These are phyloP conservation scores for Chrysocyon brachyurus DNA, from an alignment of 2,797 vertebrate species.

Conservation along the genomic window DNA sequence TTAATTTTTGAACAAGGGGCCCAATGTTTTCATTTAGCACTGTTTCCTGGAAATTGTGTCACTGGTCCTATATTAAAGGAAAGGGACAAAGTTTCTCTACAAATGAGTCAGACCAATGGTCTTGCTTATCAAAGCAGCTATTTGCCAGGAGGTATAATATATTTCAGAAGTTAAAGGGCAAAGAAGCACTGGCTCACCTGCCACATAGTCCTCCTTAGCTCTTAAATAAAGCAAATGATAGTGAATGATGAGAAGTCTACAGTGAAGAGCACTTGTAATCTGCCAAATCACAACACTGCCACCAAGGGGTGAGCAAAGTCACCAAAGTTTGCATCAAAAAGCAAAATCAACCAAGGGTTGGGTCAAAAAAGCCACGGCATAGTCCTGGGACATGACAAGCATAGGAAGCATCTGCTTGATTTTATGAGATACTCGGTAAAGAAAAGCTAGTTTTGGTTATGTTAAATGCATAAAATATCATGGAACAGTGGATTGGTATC, in stretches of 20 bases:
- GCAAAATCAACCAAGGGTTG: background rate
- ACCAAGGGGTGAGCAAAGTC: background rate
- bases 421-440: background rate
- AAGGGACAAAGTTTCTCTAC: background rate
- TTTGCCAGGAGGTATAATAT: conserved; percentile 30
- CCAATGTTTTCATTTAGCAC: background rate
- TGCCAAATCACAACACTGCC: background rate
- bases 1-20: background rate
- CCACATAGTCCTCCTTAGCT: background rate
- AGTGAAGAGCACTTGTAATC: background rate
- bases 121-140: conserved; percentile 33
- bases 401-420: background rate
- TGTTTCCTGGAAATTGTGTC: background rate
- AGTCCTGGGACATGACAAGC: background rate
- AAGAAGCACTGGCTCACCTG: background rate
- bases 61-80: background rate
- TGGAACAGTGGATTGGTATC: background rate
- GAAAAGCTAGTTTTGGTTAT: background rate
- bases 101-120: conserved; percentile 20
- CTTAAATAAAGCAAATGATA: conserved; percentile 5
- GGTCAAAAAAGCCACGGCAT: background rate
- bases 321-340: background rate
- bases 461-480: background rate
- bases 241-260: background rate
- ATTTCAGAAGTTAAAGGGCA: conserved; percentile 17